A percentile compares a stretch with the other conserved stretches of the same genome.
Evolutionary conservation across 37 sponge, comb jelly and placozoan species (phyloP).

Genomic region (Theonella swinhoei): DNA sequence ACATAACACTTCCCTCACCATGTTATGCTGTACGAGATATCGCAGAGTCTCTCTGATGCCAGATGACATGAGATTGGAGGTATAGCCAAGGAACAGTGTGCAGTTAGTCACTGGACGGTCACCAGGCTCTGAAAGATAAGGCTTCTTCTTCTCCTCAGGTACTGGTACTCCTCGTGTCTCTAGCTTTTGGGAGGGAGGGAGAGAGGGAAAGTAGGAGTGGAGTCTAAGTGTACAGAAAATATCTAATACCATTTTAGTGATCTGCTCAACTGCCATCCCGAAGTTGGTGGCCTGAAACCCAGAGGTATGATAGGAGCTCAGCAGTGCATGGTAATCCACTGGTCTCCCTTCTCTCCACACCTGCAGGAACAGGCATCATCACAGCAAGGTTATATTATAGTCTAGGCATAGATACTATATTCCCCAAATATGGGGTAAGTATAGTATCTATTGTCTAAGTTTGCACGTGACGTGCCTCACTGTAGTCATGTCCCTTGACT

Average conservation of each 20-base stretch:
- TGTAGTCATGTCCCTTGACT: conserved; percentile 86
- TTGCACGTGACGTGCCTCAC: conserved; percentile 3
- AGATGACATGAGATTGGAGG: conserved; percentile 94
- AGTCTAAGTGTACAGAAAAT: not conserved
- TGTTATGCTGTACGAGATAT: conserved; percentile 89
- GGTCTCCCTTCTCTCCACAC: conserved; percentile 28
- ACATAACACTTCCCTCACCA: too few relatives aligned
- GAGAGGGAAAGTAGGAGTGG: not conserved
- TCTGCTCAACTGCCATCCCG: conserved; percentile 85
- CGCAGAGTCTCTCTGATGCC: conserved; percentile 87
- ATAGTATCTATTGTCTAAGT: too few relatives aligned
- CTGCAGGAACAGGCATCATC: too few relatives aligned
- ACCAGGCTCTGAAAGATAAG: conserved; percentile 36
- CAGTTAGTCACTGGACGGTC: conserved; percentile 84
- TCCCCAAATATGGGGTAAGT: too few relatives aligned
- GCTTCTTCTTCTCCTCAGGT: conserved; percentile 45
- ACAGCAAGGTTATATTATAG: too few relatives aligned
- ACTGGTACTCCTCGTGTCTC: conserved; percentile 55
- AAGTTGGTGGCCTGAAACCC: conserved; percentile 99
- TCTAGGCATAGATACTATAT: too few relatives aligned
- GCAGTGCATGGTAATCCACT: conserved; percentile 84
- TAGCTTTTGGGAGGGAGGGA: conserved; percentile 37
- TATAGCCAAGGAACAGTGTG: conserved; percentile 98
- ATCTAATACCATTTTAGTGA: conserved; percentile 79
- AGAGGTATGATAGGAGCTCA: conserved; percentile 79